Conservation (phyloP, 1,140 invertebrate species). For the Temnothorax curvispinosus region DNA sequence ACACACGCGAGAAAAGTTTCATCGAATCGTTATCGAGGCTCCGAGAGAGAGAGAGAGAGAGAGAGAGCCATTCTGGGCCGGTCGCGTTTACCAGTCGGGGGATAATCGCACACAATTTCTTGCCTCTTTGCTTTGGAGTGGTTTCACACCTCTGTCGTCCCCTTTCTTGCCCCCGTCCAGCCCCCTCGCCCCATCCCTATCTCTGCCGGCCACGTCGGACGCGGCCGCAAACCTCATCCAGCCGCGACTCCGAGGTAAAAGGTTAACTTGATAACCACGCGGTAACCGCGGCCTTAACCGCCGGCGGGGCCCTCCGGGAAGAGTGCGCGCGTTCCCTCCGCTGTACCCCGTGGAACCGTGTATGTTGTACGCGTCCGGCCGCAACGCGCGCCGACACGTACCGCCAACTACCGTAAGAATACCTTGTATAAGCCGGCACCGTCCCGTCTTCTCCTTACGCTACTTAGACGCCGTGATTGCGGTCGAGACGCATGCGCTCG, state of each 20-base stretch:
- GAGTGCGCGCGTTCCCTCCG: neutral
- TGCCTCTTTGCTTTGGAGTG: constrained; percentile 85
- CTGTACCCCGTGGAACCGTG: neutral
- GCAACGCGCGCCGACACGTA: constrained; percentile 73
- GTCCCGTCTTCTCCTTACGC: constrained; percentile 63
- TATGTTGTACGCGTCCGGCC: constrained; percentile 38
- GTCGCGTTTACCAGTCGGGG: constrained; percentile 72
- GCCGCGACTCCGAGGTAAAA: constrained; percentile 81
- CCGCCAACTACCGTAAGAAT: constrained; percentile 71
- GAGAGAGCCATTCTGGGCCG: constrained; percentile 54
- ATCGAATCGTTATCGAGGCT: constrained; percentile 80
- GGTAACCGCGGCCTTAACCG: constrained; percentile 80
- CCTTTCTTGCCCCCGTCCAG: constrained; percentile 47
- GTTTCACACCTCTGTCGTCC: constrained; percentile 83
- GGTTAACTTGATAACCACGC: constrained; percentile 85
- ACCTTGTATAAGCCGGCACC: constrained; percentile 35
- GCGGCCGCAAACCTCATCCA: constrained; percentile 68
- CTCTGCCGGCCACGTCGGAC: constrained; percentile 41
- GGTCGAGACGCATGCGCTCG: constrained; percentile 57
- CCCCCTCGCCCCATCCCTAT: constrained; percentile 23
- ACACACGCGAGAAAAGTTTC: constrained; percentile 74
- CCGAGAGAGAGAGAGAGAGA: constrained; percentile 12
- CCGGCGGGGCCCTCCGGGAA: constrained; percentile 49
- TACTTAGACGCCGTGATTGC: constrained; percentile 71
- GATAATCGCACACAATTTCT: constrained; percentile 86